Evolutionary conservation across 2,797 vertebrate genomes (phyloP).

Genomic region (Galaxias olidus): DNA sequence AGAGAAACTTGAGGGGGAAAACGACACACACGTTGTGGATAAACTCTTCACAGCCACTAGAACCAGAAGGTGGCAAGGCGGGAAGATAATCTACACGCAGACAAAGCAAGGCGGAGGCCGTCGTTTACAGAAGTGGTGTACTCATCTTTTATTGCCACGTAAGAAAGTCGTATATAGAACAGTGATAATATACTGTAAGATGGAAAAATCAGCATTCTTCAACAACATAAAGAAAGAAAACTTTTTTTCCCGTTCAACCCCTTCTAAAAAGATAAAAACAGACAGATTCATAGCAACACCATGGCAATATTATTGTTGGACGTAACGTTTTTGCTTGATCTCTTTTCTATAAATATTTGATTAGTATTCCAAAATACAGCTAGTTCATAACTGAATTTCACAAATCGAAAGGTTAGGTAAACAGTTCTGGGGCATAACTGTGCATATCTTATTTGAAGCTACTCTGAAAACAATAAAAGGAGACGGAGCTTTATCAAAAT

Average conservation of each 20-base stretch:
- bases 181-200: conserved; percentile 87
- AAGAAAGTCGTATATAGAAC: conserved; percentile 97
- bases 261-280: conserved; percentile 70
- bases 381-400: conserved; percentile 70
- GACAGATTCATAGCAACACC: conserved; percentile 73
- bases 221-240: conserved; percentile 79
- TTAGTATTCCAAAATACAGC: conserved; percentile 74
- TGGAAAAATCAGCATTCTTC: conserved; percentile 91
- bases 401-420: conserved; percentile 69
- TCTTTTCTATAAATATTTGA: conserved; percentile 70
- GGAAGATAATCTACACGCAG: not conserved
- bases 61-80: not conserved
- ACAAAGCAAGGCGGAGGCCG: conserved; percentile 30
- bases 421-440: conserved; percentile 68
- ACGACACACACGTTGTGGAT: not conserved
- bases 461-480: conserved; percentile 72
- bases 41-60: not conserved
- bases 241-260: conserved; percentile 68
- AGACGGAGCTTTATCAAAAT: conserved; percentile 69
- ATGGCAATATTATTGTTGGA: conserved; percentile 68
- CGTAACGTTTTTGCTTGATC: conserved; percentile 68
- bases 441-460: conserved; percentile 68
- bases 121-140: conserved; percentile 58
- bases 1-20: conserved; percentile 20
- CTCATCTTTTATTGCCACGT: conserved; percentile 96